A percentile compares a stretch with the other conserved stretches of the same genome.
These are phyloP conservation scores for Idaea aversata DNA, from an alignment of 2,888 invertebrate species.

Conservation along the genomic window DNA sequence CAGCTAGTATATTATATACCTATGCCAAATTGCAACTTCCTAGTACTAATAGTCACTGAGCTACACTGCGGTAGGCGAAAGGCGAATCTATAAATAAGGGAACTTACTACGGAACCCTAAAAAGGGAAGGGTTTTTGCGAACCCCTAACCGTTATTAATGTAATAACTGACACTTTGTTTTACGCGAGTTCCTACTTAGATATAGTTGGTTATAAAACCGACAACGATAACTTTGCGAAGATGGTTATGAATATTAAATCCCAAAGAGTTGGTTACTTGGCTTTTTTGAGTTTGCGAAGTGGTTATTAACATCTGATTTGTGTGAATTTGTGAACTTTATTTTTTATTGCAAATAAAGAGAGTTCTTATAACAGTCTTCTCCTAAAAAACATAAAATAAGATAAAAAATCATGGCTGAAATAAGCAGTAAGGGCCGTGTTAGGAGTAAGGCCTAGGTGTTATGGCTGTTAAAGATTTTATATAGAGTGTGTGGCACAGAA, in stretches of 20 bases:
- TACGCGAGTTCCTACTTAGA: constrained; percentile 69
- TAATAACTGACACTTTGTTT: constrained; percentile 78
- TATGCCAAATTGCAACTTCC: constrained; percentile 43
- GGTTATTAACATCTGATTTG: constrained; percentile 24
- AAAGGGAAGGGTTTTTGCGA: constrained; percentile 65
- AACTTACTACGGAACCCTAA: constrained; percentile 57
- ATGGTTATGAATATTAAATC: constrained; percentile 49
- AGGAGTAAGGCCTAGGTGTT: too few relatives aligned
- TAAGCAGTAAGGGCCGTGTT: too few relatives aligned
- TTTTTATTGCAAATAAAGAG: too few relatives aligned
- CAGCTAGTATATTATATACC: constrained; percentile 38
- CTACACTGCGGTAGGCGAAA: too few relatives aligned
- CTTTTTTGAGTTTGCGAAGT: constrained; percentile 27
- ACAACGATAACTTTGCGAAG: constrained; percentile 9
- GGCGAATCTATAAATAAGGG: constrained; percentile 39
- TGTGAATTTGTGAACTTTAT: not conserved
- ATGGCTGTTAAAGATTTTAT: too few relatives aligned
- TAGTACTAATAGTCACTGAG: too few relatives aligned
- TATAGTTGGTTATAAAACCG: constrained; percentile 45
- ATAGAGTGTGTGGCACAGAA: too few relatives aligned
- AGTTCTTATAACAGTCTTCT: too few relatives aligned
- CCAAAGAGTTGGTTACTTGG: constrained; percentile 25
- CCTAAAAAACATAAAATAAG: too few relatives aligned
- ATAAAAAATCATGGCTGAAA: too few relatives aligned
- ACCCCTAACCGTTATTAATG: constrained; percentile 70